A percentile compares a stretch with the other conserved stretches of the same genome.
Evolutionary conservation across 2,113 vertebrate genomes (phyloP).

Genomic region (Noturus placidus): DNA sequence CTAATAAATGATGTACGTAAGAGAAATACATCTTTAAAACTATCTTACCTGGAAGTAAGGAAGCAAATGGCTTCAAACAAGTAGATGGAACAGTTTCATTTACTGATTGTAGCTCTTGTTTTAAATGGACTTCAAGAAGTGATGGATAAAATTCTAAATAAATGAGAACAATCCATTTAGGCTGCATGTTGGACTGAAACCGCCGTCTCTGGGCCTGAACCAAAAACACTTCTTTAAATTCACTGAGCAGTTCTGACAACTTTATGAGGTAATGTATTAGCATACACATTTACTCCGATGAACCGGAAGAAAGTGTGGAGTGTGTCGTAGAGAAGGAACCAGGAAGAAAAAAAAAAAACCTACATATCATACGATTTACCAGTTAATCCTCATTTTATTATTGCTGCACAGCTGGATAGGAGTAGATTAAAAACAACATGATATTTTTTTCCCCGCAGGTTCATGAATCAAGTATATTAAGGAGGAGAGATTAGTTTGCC

Average conservation of each 20-base stretch:
- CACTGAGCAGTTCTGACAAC: constrained; percentile 58
- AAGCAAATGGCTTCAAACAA: background rate
- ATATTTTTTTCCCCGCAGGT: constrained; percentile 62
- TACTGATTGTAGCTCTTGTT: background rate
- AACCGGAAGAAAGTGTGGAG: constrained; percentile 53
- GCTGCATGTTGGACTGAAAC: constrained; percentile 46
- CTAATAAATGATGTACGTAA: background rate
- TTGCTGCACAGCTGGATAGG: constrained; percentile 65
- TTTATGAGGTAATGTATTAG: constrained; percentile 69
- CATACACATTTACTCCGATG: constrained; percentile 72
- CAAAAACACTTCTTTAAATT: constrained; percentile 50
- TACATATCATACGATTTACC: constrained; percentile 68
- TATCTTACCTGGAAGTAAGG: background rate
- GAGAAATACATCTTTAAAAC: background rate
- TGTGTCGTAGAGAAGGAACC: constrained; percentile 54
- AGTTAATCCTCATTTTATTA: constrained; percentile 78
- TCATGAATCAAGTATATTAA: constrained; percentile 75
- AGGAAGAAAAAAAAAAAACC: constrained; percentile 30
- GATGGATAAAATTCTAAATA: constrained; percentile 11
- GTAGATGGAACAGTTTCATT: background rate
- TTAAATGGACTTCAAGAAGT: background rate
- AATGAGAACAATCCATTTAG: constrained; percentile 11
- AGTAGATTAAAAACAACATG: constrained; percentile 76
- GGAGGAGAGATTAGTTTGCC: constrained; percentile 72
- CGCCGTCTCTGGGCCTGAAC: constrained; percentile 41